Evolutionary conservation across 2,888 invertebrate species (phyloP).

Genomic region (Nemurella pictetii): DNA sequence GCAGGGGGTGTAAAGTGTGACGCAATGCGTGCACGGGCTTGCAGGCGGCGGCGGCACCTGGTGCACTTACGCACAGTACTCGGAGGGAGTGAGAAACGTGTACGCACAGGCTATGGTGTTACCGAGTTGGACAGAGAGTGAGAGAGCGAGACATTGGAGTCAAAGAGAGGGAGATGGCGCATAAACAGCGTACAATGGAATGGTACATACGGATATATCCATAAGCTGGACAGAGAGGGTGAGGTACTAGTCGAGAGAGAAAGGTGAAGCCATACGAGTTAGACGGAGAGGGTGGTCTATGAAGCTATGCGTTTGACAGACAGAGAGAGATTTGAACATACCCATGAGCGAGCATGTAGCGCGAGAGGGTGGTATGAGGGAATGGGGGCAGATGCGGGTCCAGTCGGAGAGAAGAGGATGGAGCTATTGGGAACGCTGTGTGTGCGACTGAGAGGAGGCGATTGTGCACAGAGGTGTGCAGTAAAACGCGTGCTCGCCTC

Average conservation of each 20-base stretch:
- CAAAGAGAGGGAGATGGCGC: too few relatives aligned
- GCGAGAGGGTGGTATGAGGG: background rate
- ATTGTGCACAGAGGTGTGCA: background rate
- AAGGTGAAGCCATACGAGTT: too few relatives aligned
- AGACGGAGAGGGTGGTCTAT: too few relatives aligned
- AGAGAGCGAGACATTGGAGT: background rate
- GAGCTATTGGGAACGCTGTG: background rate
- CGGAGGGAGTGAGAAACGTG: too few relatives aligned
- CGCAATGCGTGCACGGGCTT: background rate
- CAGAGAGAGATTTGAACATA: background rate
- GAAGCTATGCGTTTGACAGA: background rate
- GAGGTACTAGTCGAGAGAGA: background rate
- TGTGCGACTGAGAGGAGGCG: background rate
- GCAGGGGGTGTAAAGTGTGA: background rate
- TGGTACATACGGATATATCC: background rate
- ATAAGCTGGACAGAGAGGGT: background rate
- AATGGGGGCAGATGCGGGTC: background rate
- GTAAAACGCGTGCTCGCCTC: background rate
- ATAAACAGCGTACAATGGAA: background rate
- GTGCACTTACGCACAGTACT: background rate
- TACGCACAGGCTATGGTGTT: background rate
- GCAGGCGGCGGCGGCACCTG: background rate
- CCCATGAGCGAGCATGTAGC: background rate
- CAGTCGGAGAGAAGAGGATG: background rate
- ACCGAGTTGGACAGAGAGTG: background rate